A percentile compares a stretch with the other conserved stretches of the same genome.
These are phyloP conservation scores for Hetaerina titia DNA, from an alignment of 2,888 invertebrate genomes.

Conservation along the genomic window DNA sequence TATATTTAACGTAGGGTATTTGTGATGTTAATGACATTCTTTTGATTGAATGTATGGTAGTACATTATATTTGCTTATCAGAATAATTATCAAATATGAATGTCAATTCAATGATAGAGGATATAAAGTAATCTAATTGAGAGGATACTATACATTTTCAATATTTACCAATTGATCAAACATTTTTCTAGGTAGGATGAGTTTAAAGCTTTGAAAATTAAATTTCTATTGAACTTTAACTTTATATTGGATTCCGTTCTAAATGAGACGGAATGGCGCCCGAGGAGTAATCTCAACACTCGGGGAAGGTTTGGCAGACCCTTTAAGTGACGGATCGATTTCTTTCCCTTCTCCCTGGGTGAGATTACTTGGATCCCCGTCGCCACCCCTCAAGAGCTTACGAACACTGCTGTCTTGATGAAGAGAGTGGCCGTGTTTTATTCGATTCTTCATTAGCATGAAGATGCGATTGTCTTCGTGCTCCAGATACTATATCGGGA, in stretches of 20 bases:
- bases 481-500: too few relatives aligned
- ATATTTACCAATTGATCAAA: too few relatives aligned
- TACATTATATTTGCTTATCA: too few relatives aligned
- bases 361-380: neutral
- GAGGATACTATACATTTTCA: too few relatives aligned
- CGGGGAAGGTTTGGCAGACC: neutral
- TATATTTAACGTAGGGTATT: too few relatives aligned
- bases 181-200: neutral
- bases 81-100: too few relatives aligned
- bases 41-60: too few relatives aligned
- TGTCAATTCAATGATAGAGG: too few relatives aligned
- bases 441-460: too few relatives aligned
- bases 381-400: neutral
- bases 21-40: too few relatives aligned
- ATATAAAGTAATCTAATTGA: too few relatives aligned
- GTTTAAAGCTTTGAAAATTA: neutral
- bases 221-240: neutral
- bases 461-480: too few relatives aligned
- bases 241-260: neutral
- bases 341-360: neutral
- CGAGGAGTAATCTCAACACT: neutral
- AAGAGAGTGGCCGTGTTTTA: neutral
- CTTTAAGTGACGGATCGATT: neutral
- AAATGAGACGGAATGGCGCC: neutral
- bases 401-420: neutral